Evolutionary conservation across 2,797 vertebrate species (phyloP).

Genomic region (Silurus aristotelis): DNA sequence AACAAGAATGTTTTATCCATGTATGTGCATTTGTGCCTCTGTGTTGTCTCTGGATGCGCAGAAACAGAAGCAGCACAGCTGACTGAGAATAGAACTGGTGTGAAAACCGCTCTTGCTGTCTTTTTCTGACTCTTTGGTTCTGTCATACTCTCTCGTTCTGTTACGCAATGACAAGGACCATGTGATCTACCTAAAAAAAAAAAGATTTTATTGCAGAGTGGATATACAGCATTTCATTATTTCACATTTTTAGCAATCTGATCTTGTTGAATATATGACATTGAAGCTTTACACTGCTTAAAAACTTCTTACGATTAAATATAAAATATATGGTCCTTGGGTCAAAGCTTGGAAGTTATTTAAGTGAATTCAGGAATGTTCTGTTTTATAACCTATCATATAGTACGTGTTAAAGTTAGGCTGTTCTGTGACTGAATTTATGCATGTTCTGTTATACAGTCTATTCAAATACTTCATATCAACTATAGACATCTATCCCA

Average conservation of each 20-base stretch:
- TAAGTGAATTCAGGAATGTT: no score
- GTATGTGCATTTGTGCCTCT: conserved; percentile 16
- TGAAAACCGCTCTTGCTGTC: conserved; percentile 40
- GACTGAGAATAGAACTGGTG: conserved; percentile 38
- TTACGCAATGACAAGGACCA: conserved; percentile 22
- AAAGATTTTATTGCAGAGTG: background rate
- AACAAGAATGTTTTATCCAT: background rate
- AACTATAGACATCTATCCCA: background rate
- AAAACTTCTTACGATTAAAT: background rate
- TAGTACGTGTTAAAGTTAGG: background rate
- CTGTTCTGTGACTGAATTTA: background rate
- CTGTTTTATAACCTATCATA: background rate
- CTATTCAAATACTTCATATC: conserved; percentile 3
- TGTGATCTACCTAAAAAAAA: background rate
- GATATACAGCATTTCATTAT: background rate
- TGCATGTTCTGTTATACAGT: background rate
- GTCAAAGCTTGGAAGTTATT: no score
- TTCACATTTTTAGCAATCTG: background rate
- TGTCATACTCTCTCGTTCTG: conserved; percentile 14
- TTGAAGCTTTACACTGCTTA: background rate
- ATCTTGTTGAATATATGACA: background rate
- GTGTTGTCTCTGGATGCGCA: conserved; percentile 21
- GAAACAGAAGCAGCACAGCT: conserved; percentile 14
- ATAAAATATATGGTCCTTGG: background rate
- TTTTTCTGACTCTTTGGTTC: conserved; percentile 23